Base-by-base conservation (phyloP, 37 sponge, comb jelly and placozoan species). In the Oscarella lobularis region DNA sequence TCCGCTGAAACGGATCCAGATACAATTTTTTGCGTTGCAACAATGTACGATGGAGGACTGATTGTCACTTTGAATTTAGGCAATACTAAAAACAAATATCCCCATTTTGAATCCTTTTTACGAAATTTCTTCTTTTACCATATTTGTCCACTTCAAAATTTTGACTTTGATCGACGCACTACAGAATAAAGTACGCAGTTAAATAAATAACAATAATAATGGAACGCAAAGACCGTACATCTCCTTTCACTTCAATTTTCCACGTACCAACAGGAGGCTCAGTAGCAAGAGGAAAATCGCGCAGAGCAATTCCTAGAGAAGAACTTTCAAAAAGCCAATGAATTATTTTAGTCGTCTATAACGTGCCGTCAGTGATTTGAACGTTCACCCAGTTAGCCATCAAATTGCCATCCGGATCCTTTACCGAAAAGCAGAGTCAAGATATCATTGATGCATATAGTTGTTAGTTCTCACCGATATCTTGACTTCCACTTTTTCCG, bases 201-300 rank as follows among this genome's bases (percentile, higher is more conserved):
- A 48, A 9, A 48, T 27, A 27, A 9, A 48, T 48, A 9, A 48
- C 60, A 48, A 9, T 27, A 9, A 48, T 20, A 48, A 9, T 27
- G 14, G 20, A 9, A 48, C 60, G 20, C 60, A 48, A 9, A 48
- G 14, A 48, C 60, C 9, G 9, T 48, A 48, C 60, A 27, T 48
- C 60, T 48, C 60, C 60, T 27, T 20, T 48, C n/a, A 74, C 54
- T 14, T 5, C 9, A 60, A 74, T 66, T 5, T 14, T 39, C 55
- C 55, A 74, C 55, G 38, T 39, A 27, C 75, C 75, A 5, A 74
- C 66, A 31, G 75, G 75, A 60, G 75, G 75, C 41, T 74, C 41
- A 35, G 9, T 29, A 20, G 75, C 20, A 5, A 74, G 6, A 9
- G 75, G 75, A 31, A 74, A 74, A 20, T 48, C 60, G 9, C 60